Evolutionary conservation across 2,888 invertebrate genomes (phyloP), one percentile per base, ranked within the genome.

Genomic region (Zaprionus bogoriensis): DNA sequence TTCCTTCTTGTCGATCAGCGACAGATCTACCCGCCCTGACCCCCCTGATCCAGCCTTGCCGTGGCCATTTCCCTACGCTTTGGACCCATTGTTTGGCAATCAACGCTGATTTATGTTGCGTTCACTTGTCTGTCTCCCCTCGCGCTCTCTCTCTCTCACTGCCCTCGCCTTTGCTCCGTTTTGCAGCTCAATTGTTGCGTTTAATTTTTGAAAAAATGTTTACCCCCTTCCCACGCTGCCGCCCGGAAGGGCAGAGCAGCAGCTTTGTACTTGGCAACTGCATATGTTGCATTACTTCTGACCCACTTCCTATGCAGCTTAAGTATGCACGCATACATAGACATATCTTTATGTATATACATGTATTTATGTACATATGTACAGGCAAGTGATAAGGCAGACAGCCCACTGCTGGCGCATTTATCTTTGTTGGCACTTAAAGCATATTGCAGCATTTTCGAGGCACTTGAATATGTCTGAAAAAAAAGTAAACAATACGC

Each of bases 71-170:
- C 32, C 14, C 32, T 9, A 9, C 19, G 14, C 22, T 54, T 12
- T 17, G n/a, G 12, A 17, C 50, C 83, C 51, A 87, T 83, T 83
- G 87, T 83, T 82, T 83, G 77, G 76, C 83, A 83, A 87, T 83
- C 82, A 82, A 62, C 84, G 80, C 64, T 83, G 87, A 83, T 83
- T 83, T 87, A 80, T 73, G 72, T 50, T 65, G 59, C 46, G n/a
- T 32, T 62, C 42, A 39, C 45, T 50, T n/a, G 20, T 12, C 30
- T n/a, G 20, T 12, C 30, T 2, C 45, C 32, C 32, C 36, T 32
- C 22, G 10, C 28, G 44, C 48, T 20, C 30, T 6, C 28, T 48
- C 30, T 41, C 19, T 42, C 41, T 47, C 27, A 4, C 12, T 7
- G 23, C 28, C 17, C 28, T 20, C 19, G n/a, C 28, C 45, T 45